A percentile compares a stretch with the other conserved stretches of the same genome.
Conservation (phyloP, 2,888 invertebrate genomes). For the Bellardia pandia region DNA sequence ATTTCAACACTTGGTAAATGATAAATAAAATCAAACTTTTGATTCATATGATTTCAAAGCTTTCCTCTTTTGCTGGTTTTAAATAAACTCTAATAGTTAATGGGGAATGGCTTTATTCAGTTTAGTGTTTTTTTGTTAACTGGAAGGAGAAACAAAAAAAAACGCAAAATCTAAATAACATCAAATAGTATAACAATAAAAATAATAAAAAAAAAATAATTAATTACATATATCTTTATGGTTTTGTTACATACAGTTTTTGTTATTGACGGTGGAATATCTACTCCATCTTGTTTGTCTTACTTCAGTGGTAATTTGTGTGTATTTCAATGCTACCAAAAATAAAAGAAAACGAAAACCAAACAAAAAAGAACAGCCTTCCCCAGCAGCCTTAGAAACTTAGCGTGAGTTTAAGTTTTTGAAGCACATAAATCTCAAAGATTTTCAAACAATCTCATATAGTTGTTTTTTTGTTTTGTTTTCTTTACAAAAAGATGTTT, state of each 20-base stretch:
- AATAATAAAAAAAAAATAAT: constrained; percentile 60
- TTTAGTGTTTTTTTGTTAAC: constrained; percentile 19
- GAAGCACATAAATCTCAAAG: constrained; percentile 8
- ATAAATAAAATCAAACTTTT: background rate
- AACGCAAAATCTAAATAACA: constrained; percentile 53
- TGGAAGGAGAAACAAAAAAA: constrained; percentile 15
- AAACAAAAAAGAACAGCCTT: constrained; percentile 36
- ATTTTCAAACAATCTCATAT: background rate
- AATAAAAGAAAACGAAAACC: background rate
- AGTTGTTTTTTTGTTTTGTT: background rate
- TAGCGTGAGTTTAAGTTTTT: constrained; percentile 61
- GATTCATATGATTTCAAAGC: constrained; percentile 2
- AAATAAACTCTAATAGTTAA: background rate
- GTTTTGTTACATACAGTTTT: constrained; percentile 31
- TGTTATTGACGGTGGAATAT: constrained; percentile 6
- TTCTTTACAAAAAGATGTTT: constrained; percentile 6
- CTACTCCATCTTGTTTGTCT: background rate
- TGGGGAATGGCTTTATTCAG: constrained; percentile 59
- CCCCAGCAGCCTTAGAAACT: constrained; percentile 36
- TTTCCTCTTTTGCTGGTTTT: constrained; percentile 25
- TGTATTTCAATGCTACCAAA: constrained; percentile 43
- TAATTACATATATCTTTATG: constrained; percentile 63
- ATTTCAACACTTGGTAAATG: constrained; percentile 53
- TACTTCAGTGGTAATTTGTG: constrained; percentile 56
- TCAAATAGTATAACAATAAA: background rate